Base-by-base conservation (phyloP, 2,797 vertebrate species). In the Atherinosoma microstoma region DNA sequence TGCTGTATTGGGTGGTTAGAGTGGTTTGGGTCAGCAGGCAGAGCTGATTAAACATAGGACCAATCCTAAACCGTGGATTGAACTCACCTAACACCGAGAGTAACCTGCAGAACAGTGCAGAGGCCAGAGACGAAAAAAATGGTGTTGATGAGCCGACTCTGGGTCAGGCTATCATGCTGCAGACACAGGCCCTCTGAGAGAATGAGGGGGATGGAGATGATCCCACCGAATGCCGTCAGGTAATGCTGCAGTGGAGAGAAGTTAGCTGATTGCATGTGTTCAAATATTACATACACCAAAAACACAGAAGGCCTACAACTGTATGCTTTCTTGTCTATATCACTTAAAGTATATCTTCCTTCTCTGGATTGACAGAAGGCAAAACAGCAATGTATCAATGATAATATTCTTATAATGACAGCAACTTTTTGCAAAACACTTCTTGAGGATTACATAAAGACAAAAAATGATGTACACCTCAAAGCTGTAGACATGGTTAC, bases 91-190 rank as follows among this genome's bases (percentile, higher is more conserved):
- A 99, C 91, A 30, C 97, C 97, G 12, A 98, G 92, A 76, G 95
- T 84, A 87, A 98, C 96, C 90, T 99, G 98, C 78, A 99, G 90
- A 54, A 98, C 79, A 0, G 97, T 98, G 84, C 96, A 97, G 64
- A 99, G 82, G 51, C 97, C 97, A 0, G 96, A 96, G 80, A 98
- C 95, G 2, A 99, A 97, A 94, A 98, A 97, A 51, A 97, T 96
- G 84, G 95, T 98, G 94, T 97, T 97, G 86, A 99, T 97, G 79
- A 98, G 95, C 60, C 93, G 93, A 85, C 96, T 95, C 92, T 98
- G 97, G 10, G 95, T 96, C 84, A 98, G 90, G 2, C 94, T 91
- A 69, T 98, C 97, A 0, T 98, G 95, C 82, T 97, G 95, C 74
- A 99, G 93, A 88, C 97, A 99, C 64, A 99, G 90, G 3, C 90